Evolutionary conservation across 2,113 vertebrate species (phyloP).

Genomic region (Corvus hawaiiensis): DNA sequence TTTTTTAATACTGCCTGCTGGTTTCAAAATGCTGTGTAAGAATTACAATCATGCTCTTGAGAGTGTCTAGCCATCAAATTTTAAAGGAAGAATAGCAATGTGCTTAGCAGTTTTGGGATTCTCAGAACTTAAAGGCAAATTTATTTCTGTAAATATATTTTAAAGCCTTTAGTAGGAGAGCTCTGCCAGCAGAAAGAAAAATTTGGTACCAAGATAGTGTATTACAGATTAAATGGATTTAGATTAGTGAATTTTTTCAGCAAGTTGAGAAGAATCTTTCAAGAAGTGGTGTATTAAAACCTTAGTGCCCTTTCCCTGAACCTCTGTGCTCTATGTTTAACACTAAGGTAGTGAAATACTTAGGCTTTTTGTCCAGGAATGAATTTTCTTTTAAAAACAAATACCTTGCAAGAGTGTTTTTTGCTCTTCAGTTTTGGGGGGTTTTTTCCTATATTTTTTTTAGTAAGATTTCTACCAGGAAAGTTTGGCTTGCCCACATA

Average conservation of each 20-base stretch:
- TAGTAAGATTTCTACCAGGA: neutral
- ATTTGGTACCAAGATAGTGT: neutral
- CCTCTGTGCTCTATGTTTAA: neutral
- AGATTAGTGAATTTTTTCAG: neutral
- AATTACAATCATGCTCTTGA: neutral
- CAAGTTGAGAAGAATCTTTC: neutral
- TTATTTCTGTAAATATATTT: neutral
- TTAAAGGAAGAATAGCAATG: neutral
- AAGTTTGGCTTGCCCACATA: neutral
- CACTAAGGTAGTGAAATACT: neutral
- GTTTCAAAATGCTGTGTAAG: neutral
- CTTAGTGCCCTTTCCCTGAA: neutral
- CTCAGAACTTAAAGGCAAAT: neutral
- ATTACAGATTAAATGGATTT: neutral
- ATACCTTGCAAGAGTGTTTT: neutral
- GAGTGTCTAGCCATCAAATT: neutral
- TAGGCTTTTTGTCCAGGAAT: neutral
- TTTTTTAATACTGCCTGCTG: neutral
- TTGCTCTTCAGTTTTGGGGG: neutral
- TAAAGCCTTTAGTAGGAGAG: neutral
- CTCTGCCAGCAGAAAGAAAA: neutral
- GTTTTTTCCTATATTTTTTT: neutral
- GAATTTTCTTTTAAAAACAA: neutral
- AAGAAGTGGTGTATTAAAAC: neutral
- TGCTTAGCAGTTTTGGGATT: neutral